Evolutionary conservation across 2,888 invertebrate genomes (phyloP).

Genomic region (Oscheius sp.): DNA sequence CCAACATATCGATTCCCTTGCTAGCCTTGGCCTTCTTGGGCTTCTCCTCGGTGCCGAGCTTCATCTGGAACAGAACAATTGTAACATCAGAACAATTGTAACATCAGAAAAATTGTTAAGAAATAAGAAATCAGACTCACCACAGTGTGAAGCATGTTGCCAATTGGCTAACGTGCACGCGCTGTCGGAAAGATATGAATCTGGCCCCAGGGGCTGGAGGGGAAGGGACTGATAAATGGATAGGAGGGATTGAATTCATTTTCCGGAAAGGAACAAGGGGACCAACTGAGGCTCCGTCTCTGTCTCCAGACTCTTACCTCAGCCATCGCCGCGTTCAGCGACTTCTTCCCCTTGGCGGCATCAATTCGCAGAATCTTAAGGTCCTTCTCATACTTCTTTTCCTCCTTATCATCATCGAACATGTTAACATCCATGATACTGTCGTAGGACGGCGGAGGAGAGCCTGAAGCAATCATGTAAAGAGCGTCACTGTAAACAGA

Average conservation of each 20-base stretch:
- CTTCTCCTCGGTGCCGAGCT: slow-evolving; percentile 37
- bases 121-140: slow-evolving; percentile 9
- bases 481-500: background rate
- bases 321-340: slow-evolving; percentile 48
- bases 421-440: slow-evolving; percentile 47
- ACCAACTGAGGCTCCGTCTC: no score
- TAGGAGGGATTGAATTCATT: background rate
- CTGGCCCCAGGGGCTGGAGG: slow-evolving; percentile 5
- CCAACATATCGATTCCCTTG: slow-evolving; percentile 67
- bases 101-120: no score
- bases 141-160: slow-evolving; percentile 31
- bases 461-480: slow-evolving; percentile 10
- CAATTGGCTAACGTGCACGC: background rate
- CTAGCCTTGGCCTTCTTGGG: slow-evolving; percentile 47
- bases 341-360: slow-evolving; percentile 53
- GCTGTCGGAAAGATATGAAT: slow-evolving; percentile 4
- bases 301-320: slow-evolving; percentile 39
- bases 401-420: slow-evolving; percentile 59
- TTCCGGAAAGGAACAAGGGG: no score
- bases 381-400: slow-evolving; percentile 50
- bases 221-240: slow-evolving; percentile 11
- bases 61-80: slow-evolving; percentile 43
- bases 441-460: slow-evolving; percentile 28
- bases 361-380: slow-evolving; percentile 48
- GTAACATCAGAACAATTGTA: no score